Evolutionary conservation across 2,888 invertebrate species (phyloP).

Genomic region (Conops quadrifasciatus): DNA sequence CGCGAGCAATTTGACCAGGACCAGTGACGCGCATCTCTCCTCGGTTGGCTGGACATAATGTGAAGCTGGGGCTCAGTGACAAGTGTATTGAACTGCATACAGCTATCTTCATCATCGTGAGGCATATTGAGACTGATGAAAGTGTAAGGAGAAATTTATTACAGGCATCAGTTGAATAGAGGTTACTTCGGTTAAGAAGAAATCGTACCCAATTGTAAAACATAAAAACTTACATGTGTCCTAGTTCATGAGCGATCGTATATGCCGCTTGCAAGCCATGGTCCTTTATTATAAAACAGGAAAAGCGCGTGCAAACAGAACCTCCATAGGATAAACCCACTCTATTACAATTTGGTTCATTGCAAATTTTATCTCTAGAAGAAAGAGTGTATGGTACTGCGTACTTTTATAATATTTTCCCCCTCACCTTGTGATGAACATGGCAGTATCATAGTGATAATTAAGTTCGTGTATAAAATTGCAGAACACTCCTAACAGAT

Average conservation of each 20-base stretch:
- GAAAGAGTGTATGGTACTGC: constrained; percentile 40
- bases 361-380: constrained; percentile 75
- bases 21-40: constrained; percentile 85
- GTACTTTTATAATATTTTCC: background rate
- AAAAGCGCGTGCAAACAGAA: constrained; percentile 78
- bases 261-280: constrained; percentile 88
- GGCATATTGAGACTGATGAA: constrained; percentile 77
- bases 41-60: constrained; percentile 85
- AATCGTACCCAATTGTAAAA: too few relatives aligned
- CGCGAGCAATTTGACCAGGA: constrained; percentile 87
- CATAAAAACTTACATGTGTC: constrained; percentile 80
- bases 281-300: constrained; percentile 89
- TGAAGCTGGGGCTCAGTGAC: constrained; percentile 68
- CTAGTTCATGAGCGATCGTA: constrained; percentile 90
- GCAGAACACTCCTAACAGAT: constrained; percentile 80
- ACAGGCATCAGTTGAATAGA: too few relatives aligned
- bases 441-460: constrained; percentile 77
- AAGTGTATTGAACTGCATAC: constrained; percentile 68
- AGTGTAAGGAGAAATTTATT: too few relatives aligned
- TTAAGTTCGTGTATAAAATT: constrained; percentile 71
- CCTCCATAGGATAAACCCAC: constrained; percentile 83
- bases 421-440: constrained; percentile 77
- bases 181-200: too few relatives aligned
- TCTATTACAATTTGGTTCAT: constrained; percentile 71
- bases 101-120: constrained; percentile 81